Evolutionary conservation across 2,113 vertebrate species (phyloP).

Genomic region (Propithecus coquereli): DNA sequence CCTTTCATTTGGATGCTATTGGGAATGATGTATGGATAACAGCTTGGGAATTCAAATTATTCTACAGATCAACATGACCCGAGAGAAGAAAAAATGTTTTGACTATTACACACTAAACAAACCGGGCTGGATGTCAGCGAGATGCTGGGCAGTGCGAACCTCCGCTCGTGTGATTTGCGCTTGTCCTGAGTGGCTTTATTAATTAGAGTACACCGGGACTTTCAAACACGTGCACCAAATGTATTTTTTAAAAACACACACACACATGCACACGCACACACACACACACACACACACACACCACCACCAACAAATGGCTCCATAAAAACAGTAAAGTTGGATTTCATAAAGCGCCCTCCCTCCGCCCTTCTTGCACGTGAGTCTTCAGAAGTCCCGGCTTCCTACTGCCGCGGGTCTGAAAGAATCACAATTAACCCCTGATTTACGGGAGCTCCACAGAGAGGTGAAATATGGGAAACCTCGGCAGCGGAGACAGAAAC

Average conservation of each 20-base stretch:
- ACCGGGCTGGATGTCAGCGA: constrained; percentile 68
- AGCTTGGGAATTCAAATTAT: constrained; percentile 79
- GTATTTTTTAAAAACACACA: constrained; percentile 22
- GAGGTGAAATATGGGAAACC: constrained; percentile 12
- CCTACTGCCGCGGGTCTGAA: not conserved
- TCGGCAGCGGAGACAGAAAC: not conserved
- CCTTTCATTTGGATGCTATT: constrained; percentile 67
- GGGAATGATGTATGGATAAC: constrained; percentile 69
- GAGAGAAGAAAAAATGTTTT: constrained; percentile 78
- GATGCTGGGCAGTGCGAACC: constrained; percentile 40
- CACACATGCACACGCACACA: not conserved
- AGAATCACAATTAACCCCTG: constrained; percentile 58
- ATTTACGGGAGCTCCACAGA: constrained; percentile 44
- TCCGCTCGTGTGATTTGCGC: not conserved
- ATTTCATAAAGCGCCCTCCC: constrained; percentile 5
- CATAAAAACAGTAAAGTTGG: not conserved
- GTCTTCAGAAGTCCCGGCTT: not conserved
- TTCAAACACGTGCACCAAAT: constrained; percentile 55
- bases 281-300: not conserved
- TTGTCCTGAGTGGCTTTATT: constrained; percentile 65
- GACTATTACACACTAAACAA: constrained; percentile 73
- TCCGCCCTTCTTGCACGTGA: not conserved
- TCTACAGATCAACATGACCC: constrained; percentile 69
- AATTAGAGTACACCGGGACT: constrained; percentile 46
- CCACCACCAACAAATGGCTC: not conserved